Evolutionary conservation across 2,113 vertebrate genomes (phyloP), one percentile per base, ranked within the genome.

Genomic region (Amblyopsis rosae): DNA sequence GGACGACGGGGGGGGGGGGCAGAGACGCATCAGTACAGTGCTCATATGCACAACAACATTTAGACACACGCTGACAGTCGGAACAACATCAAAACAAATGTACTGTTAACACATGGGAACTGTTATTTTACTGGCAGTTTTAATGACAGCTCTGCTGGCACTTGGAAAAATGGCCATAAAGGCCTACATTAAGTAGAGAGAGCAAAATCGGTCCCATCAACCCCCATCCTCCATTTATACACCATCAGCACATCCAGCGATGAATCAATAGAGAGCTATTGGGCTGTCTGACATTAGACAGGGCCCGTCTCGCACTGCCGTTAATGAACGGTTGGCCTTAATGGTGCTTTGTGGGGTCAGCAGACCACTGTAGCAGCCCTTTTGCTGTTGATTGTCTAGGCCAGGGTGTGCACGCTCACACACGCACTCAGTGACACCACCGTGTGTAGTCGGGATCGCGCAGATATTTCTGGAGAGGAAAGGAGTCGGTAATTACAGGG

Each of bases 261-360:
- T 19, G 9, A 9, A 85, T 86, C 87, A 79, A 87, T 87, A 86
- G 70, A 74, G 16, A 78, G 74, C 86, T 81, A 72, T 19, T 65
- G 75, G 84, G 81, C 80, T 70, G 86, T 85, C 84, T 86, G 73
- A 82, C 79, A 82, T 73, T 67, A 26, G 82, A 80, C 82, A 48
- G 68, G 68, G 69, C 45, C 15, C 9, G 70, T 71, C 75, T 82
- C 65, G 17, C 78, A 33, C 77, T 51, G 84, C 78, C 69, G 75
- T 68, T 62, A 67, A 41, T 58, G 68, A 41, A 59, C 19, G 75
- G 70, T 70, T 6, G 2, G 55, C 50, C 65, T 66, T 84, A 69
- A 77, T 78, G 64, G 65, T 19, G 69, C 70, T 64, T 41, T 74
- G 72, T 65, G 41, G 35, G 66, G 58, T 54, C 19, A 19, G 16